Base-by-base conservation (phyloP, 1,140 invertebrate genomes). In the Oscheius sp. region DNA sequence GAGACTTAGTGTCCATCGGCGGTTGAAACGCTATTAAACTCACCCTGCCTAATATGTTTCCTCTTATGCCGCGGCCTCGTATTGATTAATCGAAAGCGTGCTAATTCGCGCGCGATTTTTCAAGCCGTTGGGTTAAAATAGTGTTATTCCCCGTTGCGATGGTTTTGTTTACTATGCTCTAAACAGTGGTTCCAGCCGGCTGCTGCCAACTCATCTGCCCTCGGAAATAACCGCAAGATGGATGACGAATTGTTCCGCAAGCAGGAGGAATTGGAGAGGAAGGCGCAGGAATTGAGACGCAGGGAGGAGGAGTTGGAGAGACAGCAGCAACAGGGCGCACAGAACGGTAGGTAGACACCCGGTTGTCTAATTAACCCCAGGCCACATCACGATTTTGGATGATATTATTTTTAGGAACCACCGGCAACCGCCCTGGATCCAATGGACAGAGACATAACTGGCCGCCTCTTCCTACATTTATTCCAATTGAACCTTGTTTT, bases 381-480 rank as follows among this genome's bases (percentile, higher is more conserved):
- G 18, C 34, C 2, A 34, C 18, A 38, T 63, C 42, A 34, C 3
- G n/a, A 52, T 23, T n/a, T n/a, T n/a, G n/a, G n/a, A n/a, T n/a
- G 28, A 68, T 58, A 15, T 59, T 1, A 52, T 65, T 58, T 68
- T 63, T 29, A 64, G 45, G 45, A 35, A 71, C 36, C 42, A 71
- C 42, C 34, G 23, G 28, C 13, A 55, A 49, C 15, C 49, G 49
- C 13, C 36, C 61, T 32, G 38, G 32, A 18, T 34, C 58, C 32
- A 68, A 74, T 23, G 46, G 59, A 13, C 49, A 67, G 20, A 72
- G 81, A 26, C 96, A 98, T 85, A 99, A 99, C 87, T 99, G 95
- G 94, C 96, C 96, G 2, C 96, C 96, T 15, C 84, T 99, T 68
- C 95, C 96, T 35, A 90, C 91, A 77, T 94, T 91, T 78, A 94